Conservation (phyloP, 2,113 vertebrate species). For the Martes martes region DNA sequence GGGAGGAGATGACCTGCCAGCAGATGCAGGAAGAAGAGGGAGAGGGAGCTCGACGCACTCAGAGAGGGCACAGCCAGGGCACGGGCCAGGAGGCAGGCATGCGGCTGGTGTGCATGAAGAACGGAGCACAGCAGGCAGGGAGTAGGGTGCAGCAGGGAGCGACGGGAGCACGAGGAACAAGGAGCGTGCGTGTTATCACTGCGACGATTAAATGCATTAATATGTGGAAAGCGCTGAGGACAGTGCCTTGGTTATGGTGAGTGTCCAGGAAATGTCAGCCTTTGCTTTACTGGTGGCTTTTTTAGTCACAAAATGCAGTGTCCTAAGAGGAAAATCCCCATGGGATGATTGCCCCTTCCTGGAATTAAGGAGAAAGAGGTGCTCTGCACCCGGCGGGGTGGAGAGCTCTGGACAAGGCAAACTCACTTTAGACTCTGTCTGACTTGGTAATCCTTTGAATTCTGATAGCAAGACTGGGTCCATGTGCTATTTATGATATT, state of each 20-base stretch:
- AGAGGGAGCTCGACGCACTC: background rate
- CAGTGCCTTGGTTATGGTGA: background rate
- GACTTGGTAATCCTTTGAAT: background rate
- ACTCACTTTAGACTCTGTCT: background rate
- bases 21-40: background rate
- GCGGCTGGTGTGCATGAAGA: background rate
- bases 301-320: background rate
- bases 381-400: accelerated
- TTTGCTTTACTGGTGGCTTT: background rate
- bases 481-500: background rate
- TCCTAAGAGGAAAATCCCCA: background rate
- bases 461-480: background rate
- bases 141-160: accelerated
- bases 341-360: background rate
- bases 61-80: background rate
- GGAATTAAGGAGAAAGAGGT: background rate
- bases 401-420: background rate
- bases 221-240: background rate
- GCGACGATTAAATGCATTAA: background rate
- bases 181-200: background rate
- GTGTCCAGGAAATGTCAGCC: background rate
- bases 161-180: accelerated
- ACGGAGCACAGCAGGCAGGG: no score
- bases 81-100: background rate
- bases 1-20: background rate